Evolutionary conservation across 1,140 invertebrate species (phyloP).

Genomic region (Dendroctonus valens): DNA sequence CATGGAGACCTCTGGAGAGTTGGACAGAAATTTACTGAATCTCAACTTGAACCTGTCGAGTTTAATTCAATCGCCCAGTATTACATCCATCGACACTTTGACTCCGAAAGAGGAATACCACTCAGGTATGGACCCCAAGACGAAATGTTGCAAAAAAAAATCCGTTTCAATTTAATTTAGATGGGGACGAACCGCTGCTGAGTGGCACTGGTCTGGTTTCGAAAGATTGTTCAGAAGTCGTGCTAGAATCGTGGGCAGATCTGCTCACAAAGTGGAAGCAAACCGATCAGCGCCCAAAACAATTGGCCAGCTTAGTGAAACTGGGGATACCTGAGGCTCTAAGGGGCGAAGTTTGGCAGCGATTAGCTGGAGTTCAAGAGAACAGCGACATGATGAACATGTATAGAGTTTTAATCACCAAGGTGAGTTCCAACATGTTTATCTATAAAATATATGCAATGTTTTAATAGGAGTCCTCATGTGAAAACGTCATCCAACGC

Average conservation of each 20-base stretch:
- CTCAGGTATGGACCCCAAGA: constrained; percentile 60
- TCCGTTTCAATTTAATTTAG: constrained; percentile 47
- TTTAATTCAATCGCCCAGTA: constrained; percentile 70
- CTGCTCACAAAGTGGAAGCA: constrained; percentile 81
- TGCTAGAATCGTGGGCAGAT: constrained; percentile 90
- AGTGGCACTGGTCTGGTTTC: constrained; percentile 96
- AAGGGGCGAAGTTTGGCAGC: constrained; percentile 95
- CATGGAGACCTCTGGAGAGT: constrained; percentile 81
- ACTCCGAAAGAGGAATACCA: constrained; percentile 75
- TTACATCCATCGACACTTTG: constrained; percentile 70
- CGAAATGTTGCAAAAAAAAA: neutral
- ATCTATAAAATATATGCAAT: neutral
- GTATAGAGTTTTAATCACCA: constrained; percentile 88
- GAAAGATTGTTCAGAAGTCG: constrained; percentile 91
- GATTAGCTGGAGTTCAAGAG: constrained; percentile 82
- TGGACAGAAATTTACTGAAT: constrained; percentile 74
- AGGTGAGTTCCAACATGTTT: constrained; percentile 56
- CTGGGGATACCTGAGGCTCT: constrained; percentile 94
- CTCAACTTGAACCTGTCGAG: constrained; percentile 70
- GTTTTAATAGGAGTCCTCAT: constrained; percentile 70
- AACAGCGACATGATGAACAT: constrained; percentile 86
- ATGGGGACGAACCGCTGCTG: constrained; percentile 92
- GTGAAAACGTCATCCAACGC: constrained; percentile 89
- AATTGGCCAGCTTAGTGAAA: constrained; percentile 71
- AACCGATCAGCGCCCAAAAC: constrained; percentile 73